Evolutionary conservation across 2,797 vertebrate genomes (phyloP), one percentile per base, ranked within the genome.

Genomic region (Rhinella marina): DNA sequence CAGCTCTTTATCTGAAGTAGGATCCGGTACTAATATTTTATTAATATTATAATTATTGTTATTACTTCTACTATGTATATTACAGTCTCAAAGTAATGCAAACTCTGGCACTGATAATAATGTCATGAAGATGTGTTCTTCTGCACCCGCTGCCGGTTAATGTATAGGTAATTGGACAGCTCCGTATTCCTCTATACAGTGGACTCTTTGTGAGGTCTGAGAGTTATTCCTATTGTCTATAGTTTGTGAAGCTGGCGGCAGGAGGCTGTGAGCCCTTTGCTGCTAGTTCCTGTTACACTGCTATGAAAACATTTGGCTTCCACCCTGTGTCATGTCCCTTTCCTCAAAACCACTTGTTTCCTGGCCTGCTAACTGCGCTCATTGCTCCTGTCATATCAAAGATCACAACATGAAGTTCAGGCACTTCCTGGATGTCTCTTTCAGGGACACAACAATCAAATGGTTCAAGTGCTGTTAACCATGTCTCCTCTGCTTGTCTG

Each of bases 401-500:
- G 93, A 92, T 88, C 90, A 90, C 90, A 91, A 92, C 90, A 86
- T 57, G 89, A 84, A 64, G 82, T 0, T 13, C 86, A 92, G 90
- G 90, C 91, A 92, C 92, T 92, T 91, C 89, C 85, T 4, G 89
- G 85, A 90, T 90, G 90, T 90, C 80, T 85, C 87, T 92, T 88
- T 91, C 92, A 85, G 10, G 91, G 90, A 92, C 90, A 87, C 89
- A 90, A 88, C 92, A 92, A 92, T 91, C 88, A 91, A 90, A 92
- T 91, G 90, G 91, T 87, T 89, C 81, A 89, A 84, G 90, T 91
- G 90, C 89, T 90, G 90, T 86, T 92, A 92, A 92, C 93, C 91
- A 90, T 93, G 91, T 93, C 84, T 73, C 79, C 92, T 92, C 92
- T 92, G 92, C 90, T 92, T 93, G 91, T 93, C 92, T 93, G 92